These are phyloP conservation scores for Phorcus lineatus DNA, from an alignment of 2,888 invertebrate genomes.

Conservation along the genomic window DNA sequence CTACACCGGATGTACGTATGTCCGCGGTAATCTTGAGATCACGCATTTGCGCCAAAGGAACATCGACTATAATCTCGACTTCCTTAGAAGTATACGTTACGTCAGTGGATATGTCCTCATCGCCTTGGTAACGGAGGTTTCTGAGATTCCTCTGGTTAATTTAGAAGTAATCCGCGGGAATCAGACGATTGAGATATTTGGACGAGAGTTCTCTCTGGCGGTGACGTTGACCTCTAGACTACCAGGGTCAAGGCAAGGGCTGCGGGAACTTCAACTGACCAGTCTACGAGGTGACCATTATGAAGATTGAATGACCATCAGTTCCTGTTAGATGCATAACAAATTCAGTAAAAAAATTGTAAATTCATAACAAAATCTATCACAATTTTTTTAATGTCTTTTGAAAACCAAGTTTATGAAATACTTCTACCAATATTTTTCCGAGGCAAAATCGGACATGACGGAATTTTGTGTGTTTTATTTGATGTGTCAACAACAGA, in stretches of 20 bases:
- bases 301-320: too few species aligned
- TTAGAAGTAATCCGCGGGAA: conserved; percentile 95
- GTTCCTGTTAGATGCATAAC: too few species aligned
- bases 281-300: conserved; percentile 59
- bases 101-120: conserved; percentile 97
- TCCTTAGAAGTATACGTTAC: conserved; percentile 91
- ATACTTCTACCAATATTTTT: too few species aligned
- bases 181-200: conserved; percentile 86
- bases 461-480: too few species aligned
- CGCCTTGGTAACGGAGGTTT: conserved; percentile 82
- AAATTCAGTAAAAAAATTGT: too few species aligned
- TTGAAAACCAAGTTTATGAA: too few species aligned
- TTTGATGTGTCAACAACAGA: too few species aligned
- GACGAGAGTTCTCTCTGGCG: conserved; percentile 57
- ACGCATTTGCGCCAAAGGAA: conserved; percentile 84
- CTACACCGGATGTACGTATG: conserved; percentile 97
- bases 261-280: conserved; percentile 61
- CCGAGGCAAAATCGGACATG: too few species aligned
- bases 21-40: conserved; percentile 97
- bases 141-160: conserved; percentile 87
- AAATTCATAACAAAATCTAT: background rate
- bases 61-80: conserved; percentile 89
- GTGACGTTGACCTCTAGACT: conserved; percentile 52
- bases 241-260: conserved; percentile 44
- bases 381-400: too few species aligned